Evolutionary conservation across 2,888 invertebrate genomes (phyloP).

Genomic region (Drosophila nigricruria): DNA sequence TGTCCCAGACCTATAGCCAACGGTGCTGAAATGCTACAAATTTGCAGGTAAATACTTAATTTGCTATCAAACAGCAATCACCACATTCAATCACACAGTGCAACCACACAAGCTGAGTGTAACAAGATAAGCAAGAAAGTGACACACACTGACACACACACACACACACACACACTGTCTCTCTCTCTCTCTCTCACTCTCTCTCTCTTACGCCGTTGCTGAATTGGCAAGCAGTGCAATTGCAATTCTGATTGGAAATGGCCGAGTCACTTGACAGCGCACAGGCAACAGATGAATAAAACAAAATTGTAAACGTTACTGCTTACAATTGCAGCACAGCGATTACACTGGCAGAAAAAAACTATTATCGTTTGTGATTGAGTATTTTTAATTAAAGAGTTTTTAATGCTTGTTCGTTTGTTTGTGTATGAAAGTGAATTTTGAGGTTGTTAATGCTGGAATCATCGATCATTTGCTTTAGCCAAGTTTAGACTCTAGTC

Average conservation of each 20-base stretch:
- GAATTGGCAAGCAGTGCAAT: neutral
- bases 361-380: too few species aligned
- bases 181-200: neutral
- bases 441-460: too few species aligned
- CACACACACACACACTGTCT: neutral
- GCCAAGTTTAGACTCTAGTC: too few species aligned
- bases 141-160: neutral
- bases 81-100: neutral
- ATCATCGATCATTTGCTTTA: too few species aligned
- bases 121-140: neutral
- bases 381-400: too few species aligned
- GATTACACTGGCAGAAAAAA: neutral
- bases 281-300: neutral
- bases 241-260: neutral
- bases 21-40: neutral
- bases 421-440: too few species aligned
- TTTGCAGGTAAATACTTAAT: slow-evolving; percentile 14
- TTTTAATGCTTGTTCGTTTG: too few species aligned
- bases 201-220: neutral
- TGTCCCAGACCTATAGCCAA: neutral
- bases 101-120: neutral
- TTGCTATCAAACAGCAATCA: slow-evolving; percentile 5
- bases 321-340: neutral
- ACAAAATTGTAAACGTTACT: neutral
- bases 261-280: neutral